Evolutionary conservation across 2,113 vertebrate species (phyloP).

Genomic region (Phoxinus phoxinus): DNA sequence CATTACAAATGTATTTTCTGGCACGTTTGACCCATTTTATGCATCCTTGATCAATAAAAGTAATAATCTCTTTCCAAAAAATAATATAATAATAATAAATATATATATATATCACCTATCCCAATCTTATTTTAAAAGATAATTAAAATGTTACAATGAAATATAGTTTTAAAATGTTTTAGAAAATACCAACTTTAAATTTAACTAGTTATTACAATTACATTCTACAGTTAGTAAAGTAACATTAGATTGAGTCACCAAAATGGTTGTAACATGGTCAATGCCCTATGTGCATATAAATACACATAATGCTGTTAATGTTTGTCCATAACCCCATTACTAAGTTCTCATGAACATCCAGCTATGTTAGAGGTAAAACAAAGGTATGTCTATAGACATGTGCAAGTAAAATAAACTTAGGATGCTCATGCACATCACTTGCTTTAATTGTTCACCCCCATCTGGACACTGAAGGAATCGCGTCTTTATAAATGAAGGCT

Average conservation of each 20-base stretch:
- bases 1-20: neutral
- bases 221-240: neutral
- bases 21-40: neutral
- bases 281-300: neutral
- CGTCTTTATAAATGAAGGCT: neutral
- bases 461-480: conserved; percentile 2
- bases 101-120: neutral
- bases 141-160: neutral
- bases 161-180: neutral
- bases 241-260: neutral
- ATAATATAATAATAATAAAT: neutral
- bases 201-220: neutral
- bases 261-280: neutral
- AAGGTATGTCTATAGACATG: neutral
- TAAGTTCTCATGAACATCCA: neutral
- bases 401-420: neutral
- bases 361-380: neutral
- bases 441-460: conserved; percentile 24
- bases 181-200: neutral
- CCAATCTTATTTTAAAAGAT: neutral
- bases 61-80: neutral
- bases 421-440: neutral
- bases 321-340: neutral
- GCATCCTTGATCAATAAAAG: neutral
- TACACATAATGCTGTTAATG: neutral